Evolutionary conservation across 1,140 invertebrate genomes (phyloP), one percentile per base, ranked within the genome.

Genomic region (Drosophila ogumai): DNA sequence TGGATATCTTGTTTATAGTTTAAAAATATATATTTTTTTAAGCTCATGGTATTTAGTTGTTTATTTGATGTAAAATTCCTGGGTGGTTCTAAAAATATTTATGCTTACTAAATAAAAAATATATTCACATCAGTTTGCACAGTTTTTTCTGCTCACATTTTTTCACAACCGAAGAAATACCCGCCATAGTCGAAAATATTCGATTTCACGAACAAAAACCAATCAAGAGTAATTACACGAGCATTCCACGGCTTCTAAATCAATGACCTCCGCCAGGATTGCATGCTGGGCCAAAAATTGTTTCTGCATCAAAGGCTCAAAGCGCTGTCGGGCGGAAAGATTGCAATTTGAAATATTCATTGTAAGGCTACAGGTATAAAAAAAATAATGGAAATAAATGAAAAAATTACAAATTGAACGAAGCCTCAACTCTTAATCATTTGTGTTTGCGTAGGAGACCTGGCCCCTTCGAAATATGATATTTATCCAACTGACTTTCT

Each of bases 181-280:
- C 47, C 9, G 15, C 47, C 25, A 28, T 28, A 1, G 50, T 15
- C 12, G 13, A 52, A n/a, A 54, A 54, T 15, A 54, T 22, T 54
- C 13, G 19, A 22, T 10, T 55, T 10, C 3, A 38, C 6, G 17
- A 25, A 38, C 8, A 55, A 55, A 55, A 55, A 54, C 32, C 19
- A 9, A 13, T 40, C 13, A 22, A 34, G 31, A 12, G 28, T 60
- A 60, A 60, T 64, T 61, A 17, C 28, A 60, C 2, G 1, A 17
- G 61, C 56, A 17, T 43, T 44, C 28, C 61, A 68, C 47, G 61
- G 61, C 28, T 40, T 66, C 65, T 25, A 32, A 67, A 50, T 41
- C 43, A 13, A 22, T 55, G 19, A 25, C 34, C 34, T 25, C 19
- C 52, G 8, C 2, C 19, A 1, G 52, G 52, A 38, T 28, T 46